These are phyloP conservation scores for Nycticebus coucang DNA, from an alignment of 2,113 vertebrate genomes.

Conservation along the genomic window DNA sequence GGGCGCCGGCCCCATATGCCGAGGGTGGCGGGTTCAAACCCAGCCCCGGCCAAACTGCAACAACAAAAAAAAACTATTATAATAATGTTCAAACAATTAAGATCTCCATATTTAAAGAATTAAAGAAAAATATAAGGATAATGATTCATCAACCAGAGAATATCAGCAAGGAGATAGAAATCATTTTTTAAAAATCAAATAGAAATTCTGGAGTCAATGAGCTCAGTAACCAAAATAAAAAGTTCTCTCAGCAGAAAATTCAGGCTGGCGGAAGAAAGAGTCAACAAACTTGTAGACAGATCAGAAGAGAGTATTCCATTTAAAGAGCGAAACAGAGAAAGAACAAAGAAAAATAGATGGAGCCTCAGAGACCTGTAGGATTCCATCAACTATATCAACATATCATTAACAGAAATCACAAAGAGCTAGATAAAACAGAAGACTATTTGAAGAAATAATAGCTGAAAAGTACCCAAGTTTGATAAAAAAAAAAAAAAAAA, in stretches of 20 bases:
- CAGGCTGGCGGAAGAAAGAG: neutral
- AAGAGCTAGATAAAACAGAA: neutral
- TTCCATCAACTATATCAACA: neutral
- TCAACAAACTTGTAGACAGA: neutral
- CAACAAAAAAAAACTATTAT: fast-evolving
- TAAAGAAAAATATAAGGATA: neutral
- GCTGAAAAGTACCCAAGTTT: neutral
- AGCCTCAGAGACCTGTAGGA: neutral
- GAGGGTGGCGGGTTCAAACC: too few relatives aligned
- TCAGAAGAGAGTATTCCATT: neutral
- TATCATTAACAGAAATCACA: neutral
- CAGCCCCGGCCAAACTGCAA: too few relatives aligned
- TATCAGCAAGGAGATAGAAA: neutral
- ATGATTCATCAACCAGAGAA: neutral
- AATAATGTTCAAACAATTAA: neutral
- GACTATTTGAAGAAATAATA: neutral
- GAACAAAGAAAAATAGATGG: neutral
- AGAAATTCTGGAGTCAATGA: neutral
- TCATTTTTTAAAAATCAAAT: neutral
- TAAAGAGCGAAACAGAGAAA: neutral
- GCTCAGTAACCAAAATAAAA: neutral
- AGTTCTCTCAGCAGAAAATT: neutral
- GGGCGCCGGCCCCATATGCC: too few relatives aligned
- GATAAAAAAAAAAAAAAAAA: neutral
- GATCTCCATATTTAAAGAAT: neutral